Percentiles rank a stretch among this genome's conserved stretches.
phyloP scores from a whole-genome alignment of 2,113 vertebrate genomes.

The Prietella phreatophila region DNA sequence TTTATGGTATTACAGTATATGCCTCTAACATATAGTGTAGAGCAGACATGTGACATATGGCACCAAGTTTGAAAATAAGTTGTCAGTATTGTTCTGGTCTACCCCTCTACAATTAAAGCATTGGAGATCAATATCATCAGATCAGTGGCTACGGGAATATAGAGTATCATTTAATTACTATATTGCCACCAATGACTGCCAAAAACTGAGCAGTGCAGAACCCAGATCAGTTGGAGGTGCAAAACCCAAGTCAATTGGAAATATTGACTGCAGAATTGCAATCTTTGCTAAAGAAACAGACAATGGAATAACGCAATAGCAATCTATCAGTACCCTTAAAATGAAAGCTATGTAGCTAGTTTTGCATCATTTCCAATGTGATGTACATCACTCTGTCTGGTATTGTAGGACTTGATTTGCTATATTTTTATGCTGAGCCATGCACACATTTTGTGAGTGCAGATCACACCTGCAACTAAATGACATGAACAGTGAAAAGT shows the following conservation, averaged over 20 bases:
- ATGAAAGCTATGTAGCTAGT: background rate
- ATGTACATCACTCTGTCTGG: background rate
- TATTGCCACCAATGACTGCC: background rate
- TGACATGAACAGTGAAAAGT: background rate
- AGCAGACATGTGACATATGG: background rate
- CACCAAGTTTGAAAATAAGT: background rate
- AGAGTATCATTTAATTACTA: background rate
- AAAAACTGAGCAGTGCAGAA: background rate
- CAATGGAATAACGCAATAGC: background rate
- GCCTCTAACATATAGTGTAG: background rate
- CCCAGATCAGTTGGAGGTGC: background rate
- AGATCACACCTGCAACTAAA: background rate
- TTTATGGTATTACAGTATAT: background rate
- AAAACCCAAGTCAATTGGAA: background rate
- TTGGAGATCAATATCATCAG: background rate
- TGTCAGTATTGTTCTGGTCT: background rate
- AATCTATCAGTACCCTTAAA: background rate
- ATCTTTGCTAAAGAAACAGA: background rate
- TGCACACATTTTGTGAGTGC: background rate
- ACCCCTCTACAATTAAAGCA: background rate
- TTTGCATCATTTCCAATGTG: background rate
- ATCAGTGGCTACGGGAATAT: background rate
- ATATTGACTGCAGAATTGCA: background rate
- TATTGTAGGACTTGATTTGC: background rate
- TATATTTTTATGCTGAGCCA: background rate